Evolutionary conservation across 2,888 invertebrate species (phyloP).

Genomic region (Phymatocera aterrima): DNA sequence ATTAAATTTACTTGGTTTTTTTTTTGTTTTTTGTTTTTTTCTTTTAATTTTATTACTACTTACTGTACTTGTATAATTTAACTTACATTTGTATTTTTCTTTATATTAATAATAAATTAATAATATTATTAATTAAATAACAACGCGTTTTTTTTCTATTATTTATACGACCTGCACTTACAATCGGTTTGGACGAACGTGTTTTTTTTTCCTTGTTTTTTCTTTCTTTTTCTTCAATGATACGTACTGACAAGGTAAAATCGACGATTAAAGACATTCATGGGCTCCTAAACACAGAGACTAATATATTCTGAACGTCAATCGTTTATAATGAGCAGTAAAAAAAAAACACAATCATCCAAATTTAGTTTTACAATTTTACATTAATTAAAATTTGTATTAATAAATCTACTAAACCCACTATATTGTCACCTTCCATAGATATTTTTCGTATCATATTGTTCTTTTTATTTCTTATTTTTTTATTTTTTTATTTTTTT

Average conservation of each 20-base stretch:
- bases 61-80: conserved; percentile 23
- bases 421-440: conserved; percentile 48
- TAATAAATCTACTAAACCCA: conserved; percentile 40
- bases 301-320: conserved; percentile 9
- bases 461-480: not conserved
- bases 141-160: conserved; percentile 49
- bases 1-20: conserved; percentile 52
- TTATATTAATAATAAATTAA: conserved; percentile 52
- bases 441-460: conserved; percentile 34
- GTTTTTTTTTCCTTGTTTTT: too few relatives aligned
- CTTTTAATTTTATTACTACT: conserved; percentile 30
- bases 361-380: conserved; percentile 33
- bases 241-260: conserved; percentile 18
- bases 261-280: conserved; percentile 22
- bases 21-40: not conserved
- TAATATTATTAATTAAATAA: conserved; percentile 53
- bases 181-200: conserved; percentile 38
- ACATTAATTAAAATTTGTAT: conserved; percentile 35
- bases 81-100: conserved; percentile 44
- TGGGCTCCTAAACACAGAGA: conserved; percentile 17
- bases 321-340: not conserved
- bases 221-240: too few relatives aligned
- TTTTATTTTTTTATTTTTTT: not conserved
- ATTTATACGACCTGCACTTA: conserved; percentile 52
- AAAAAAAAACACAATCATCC: conserved; percentile 40